Base-by-base conservation (phyloP, 2,113 vertebrate species). In the Neodontobutis hainanensis region DNA sequence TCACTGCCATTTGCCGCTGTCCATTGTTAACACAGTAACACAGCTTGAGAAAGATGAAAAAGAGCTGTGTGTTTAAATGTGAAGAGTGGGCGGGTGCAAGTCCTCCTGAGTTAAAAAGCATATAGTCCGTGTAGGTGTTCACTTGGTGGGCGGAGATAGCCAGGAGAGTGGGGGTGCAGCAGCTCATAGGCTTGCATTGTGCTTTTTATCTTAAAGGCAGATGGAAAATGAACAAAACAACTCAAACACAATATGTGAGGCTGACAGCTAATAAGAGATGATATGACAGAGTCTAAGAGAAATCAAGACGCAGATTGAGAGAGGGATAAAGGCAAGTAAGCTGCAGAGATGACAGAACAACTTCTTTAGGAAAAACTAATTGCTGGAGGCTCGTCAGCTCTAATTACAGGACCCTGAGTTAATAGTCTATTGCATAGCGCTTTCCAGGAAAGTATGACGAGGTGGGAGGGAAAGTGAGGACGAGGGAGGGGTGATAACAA, bases 351-450 rank as follows among this genome's bases (percentile, higher is more conserved):
- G 89, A 89, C 87, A 89, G 76, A 80, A 87, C 2, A 85, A 86
- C 84, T 86, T 80, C 77, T 83, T 77, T 62, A 80, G 88, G 89
- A 74, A 74, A 81, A 85, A 83, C 78, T 89, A 93, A 86, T 93
- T 91, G 90, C 87, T 81, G 78, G 89, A 74, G 90, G 90, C 89
- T 92, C 81, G 82, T 91, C 82, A 90, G 82, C 83, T 71, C 85
- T 90, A 81, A 58, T 92, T 92, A 87, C 85, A 92, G 90, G 90
- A 84, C 90, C 88, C 89, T 78, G 84, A 89, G 90, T 91, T 90
- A 89, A 93, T 90, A 90, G 83, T 88, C 88, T 84, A 89, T 84
- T 91, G 75, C 87, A 67, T 74, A 90, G 67, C 87, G 84, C 87
- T 91, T 90, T 57, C 74, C 88, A 85, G 82, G 84, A 83, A 46